Base-by-base conservation (phyloP, 2,113 vertebrate species). In the Melospiza georgiana region DNA sequence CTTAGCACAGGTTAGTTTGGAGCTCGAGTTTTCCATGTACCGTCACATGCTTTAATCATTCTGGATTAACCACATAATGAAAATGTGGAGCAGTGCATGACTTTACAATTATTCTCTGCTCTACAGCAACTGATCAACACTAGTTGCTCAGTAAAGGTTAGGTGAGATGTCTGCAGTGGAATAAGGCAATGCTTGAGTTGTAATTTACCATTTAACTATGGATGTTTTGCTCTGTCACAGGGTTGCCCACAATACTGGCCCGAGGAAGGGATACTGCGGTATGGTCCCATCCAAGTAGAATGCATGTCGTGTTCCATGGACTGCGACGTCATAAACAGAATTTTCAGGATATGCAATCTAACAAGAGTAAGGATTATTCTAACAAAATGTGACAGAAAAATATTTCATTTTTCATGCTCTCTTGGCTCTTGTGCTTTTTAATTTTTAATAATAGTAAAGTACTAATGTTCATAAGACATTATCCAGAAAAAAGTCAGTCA, bases 231-330 rank as follows among this genome's bases (percentile, higher is more conserved):
- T 97, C 91, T 95, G 87, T 5, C 33, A 12, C 96, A 99, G 99
- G 99, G 99, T 54, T 99, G 99, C 95, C 99, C 99, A 33, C 99
- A 99, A 65, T 99, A 99, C 97, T 99, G 99, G 99, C 99, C 99
- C 0, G 99, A 99, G 91, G 99, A 99, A 93, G 99, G 99, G 20
- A 98, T 99, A 95, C 96, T 99, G 62, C 98, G 99, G 25, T 99
- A 99, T 0, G 99, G 99, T 12, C 99, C 99, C 3, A 99, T 99
- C 84, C 99, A 99, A 95, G 99, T 99, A 91, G 99, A 99, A 77
- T 99, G 99, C 94, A 99, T 99, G 98, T 99, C 99, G 1, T 99
- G 99, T 96, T 99, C 99, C 11, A 99, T 99, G 99, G 99, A 99
- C 94, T 99, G 99, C 63, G 99, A 99, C 4, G 98, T 99, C 66